Base-by-base conservation (phyloP, 1,140 invertebrate genomes). In the Thaumatotibia leucotreta region DNA sequence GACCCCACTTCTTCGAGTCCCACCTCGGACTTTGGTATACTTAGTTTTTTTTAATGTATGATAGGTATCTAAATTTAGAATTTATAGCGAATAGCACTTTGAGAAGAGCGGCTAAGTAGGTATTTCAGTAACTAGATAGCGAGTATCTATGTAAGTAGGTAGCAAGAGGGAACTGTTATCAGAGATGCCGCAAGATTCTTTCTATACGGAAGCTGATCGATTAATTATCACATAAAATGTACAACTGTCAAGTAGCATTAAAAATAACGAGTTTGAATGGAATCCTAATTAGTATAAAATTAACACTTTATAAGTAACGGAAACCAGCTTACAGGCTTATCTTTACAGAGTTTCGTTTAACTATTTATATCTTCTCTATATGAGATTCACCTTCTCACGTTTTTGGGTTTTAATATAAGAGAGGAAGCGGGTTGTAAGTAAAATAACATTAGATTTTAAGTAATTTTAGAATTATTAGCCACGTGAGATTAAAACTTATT, bases 341-440 rank as follows among this genome's bases (percentile, higher is more conserved):
- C 52, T 58, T 29, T 58, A 27, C 52, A 11, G 23, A 23, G 52
- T 58, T 58, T 29, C 11, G 0, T 54, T 24, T 4, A 24, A 58
- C 52, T 58, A 58, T 58, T 31, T 58, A 27, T 58, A 58, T 29
- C 22, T 58, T 58, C 14, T 58, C 23, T 58, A 27, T 29, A 58
- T 4, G 52, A 58, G 52, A 45, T 20, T 45, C 50, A 27, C 22
- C 52, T 58, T 58, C 52, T 58, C 52, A 58, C 52, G 52, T 58
- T 58, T 58, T 58, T 14, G 29, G 24, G n/a, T n/a, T 4, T 11
- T 31, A 58, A 27, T 23, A 29, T 14, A 58, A n/a, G 29, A 27
- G 24, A 24, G 2, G 23, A 29, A 58, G 52, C 52, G 52, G 27
- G 24, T 2, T 20, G 6, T 45, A 45, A 6, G n/a, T n/a, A n/a